A percentile compares a stretch with the other conserved stretches of the same genome.
phyloP scores from a whole-genome alignment of 2,113 vertebrate species.

The Epinephelus fuscoguttatus region DNA sequence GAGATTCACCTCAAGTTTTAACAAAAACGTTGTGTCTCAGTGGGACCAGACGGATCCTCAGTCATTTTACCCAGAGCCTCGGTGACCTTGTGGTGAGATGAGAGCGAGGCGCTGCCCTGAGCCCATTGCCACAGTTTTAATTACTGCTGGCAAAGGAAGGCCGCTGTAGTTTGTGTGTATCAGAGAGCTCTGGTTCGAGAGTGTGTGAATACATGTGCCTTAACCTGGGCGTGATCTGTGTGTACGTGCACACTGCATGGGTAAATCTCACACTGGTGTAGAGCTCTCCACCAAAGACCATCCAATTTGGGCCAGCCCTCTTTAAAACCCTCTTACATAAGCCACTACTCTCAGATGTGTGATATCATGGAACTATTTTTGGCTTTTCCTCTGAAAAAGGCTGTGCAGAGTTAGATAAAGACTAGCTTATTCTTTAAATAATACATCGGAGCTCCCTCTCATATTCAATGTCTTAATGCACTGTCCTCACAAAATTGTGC shows the following conservation, averaged over 20 bases:
- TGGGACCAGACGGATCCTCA: constrained; percentile 28
- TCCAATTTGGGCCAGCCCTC: constrained; percentile 53
- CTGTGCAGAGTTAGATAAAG: constrained; percentile 54
- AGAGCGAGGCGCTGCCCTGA: constrained; percentile 59
- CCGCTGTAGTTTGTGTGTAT: constrained; percentile 23
- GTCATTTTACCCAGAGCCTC: constrained; percentile 55
- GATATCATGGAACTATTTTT: constrained; percentile 67
- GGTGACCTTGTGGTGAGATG: constrained; percentile 76
- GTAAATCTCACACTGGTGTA: constrained; percentile 34
- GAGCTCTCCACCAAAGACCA: constrained; percentile 44
- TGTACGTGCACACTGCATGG: constrained; percentile 33
- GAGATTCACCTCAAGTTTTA: constrained; percentile 53
- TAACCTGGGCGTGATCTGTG: constrained; percentile 48
- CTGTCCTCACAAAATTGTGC: constrained; percentile 31
- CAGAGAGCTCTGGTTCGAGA: constrained; percentile 10
- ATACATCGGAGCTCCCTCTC: constrained; percentile 43
- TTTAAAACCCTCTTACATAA: constrained; percentile 72
- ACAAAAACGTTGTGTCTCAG: constrained; percentile 38
- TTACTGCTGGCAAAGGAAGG: constrained; percentile 67
- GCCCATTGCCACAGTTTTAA: constrained; percentile 72
- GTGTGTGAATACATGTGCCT: constrained; percentile 39
- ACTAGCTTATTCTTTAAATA: constrained; percentile 62
- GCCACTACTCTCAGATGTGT: constrained; percentile 63
- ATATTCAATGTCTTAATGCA: constrained; percentile 18
- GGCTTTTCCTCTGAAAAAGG: constrained; percentile 60